Percentiles rank a stretch among this genome's conserved stretches.
Conservation (phyloP, 64 coral and sea anemone species). For the Dendrophyllia cribrosa region DNA sequence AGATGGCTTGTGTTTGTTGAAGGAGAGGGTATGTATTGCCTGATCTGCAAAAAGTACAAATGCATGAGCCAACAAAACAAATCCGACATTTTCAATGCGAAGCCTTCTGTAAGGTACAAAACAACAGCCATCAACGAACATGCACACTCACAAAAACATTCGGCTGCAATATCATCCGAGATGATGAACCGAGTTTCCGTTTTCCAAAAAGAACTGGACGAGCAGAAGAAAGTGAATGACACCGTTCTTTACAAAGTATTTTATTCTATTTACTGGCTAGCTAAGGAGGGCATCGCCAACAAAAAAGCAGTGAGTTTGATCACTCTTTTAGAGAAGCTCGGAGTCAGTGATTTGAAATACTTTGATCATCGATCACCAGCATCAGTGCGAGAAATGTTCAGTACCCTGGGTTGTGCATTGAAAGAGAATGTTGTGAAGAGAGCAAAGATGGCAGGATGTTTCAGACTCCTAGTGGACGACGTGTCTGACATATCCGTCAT, state of each 20-base stretch:
- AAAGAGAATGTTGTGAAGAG: conserved; percentile 31
- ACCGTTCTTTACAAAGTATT: conserved; percentile 39
- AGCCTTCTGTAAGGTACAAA: conserved; percentile 25
- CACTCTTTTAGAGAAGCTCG: conserved; percentile 20
- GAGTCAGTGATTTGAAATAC: conserved; percentile 26
- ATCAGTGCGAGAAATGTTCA: conserved; percentile 63
- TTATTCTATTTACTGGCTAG: conserved; percentile 26
- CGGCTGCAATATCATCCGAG: conserved; percentile 45
- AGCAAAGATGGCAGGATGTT: conserved; percentile 5
- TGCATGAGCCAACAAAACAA: conserved; percentile 29
- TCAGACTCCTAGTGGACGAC: conserved; percentile 56
- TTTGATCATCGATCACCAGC: conserved; percentile 58
- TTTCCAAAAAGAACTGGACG: conserved; percentile 50
- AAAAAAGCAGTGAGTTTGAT: conserved; percentile 59
- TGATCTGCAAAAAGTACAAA: not conserved
- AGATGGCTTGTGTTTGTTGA: not conserved
- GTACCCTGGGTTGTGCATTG: conserved; percentile 22
- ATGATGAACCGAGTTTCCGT: conserved; percentile 58
- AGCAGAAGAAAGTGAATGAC: conserved; percentile 48
- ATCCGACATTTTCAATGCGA: conserved; percentile 30
- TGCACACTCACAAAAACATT: not conserved
- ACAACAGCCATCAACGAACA: conserved; percentile 54
- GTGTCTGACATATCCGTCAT: conserved; percentile 42
- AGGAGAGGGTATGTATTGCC: conserved; percentile 17
- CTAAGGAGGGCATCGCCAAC: conserved; percentile 41